Evolutionary conservation across 2,888 invertebrate species (phyloP), one percentile per base, ranked within the genome.

Genomic region (Idaea dimidiata): DNA sequence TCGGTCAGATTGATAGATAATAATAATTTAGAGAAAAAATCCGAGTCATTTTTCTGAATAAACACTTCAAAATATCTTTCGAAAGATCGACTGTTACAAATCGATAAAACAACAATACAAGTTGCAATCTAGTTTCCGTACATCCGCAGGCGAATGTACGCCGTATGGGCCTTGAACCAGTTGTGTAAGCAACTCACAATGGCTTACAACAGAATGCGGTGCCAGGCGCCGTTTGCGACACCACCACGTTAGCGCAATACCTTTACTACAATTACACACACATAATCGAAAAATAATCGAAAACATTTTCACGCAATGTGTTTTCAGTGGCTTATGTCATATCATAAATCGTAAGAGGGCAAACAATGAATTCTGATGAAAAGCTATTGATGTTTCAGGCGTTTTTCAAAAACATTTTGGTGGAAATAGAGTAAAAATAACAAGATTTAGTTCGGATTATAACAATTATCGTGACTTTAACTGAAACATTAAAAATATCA

Each of bases 161-260:
- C 80, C 76, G 81, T 83, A 82, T 77, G 82, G 89, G 89, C 91
- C 91, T 92, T 92, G 92, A 91, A 89, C 91, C 90, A 91, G 78
- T 92, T 92, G 91, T 85, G 91, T 89, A 91, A 91, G 86, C 82
- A 76, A 65, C 77, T 81, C 80, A 90, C 90, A 89, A 90, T 91
- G 82, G 87, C 84, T 91, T 91, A 87, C 92, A 86, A 89, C 88
- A 91, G 84, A 79, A 73, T 69, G 73, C 77, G 74, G 85, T 84
- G 87, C 88, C 86, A 82, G 86, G 83, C 88, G 81, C 83, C 75
- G 80, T 79, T 91, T 91, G 82, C 91, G 76, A 89, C 87, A 91
- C 74, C 66, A 59, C 75, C 66, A 65, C 60, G 61, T 1, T 79
- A 7, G 66, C 73, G 79, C 83, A 81, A 82, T 82, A 76, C 81